Evolutionary conservation across 2,888 invertebrate genomes (phyloP), one percentile per base, ranked within the genome.

Genomic region (Tipula unca): DNA sequence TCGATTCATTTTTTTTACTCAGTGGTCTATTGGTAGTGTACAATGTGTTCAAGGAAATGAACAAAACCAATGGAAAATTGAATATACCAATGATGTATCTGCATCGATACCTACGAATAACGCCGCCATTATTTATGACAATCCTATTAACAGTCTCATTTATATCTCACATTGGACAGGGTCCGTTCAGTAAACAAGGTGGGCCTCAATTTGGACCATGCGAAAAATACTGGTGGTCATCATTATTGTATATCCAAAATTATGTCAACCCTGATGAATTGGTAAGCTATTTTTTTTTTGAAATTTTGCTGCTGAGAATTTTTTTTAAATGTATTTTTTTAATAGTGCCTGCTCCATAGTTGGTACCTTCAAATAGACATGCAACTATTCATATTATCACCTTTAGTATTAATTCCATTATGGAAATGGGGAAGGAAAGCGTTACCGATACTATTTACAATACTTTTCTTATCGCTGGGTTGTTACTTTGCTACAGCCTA

Each of bases 311-410:
- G 32, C 5, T 32, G 0, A 32, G 6, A 32, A 1, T 0, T 1
- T 32, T 1, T 6, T 32, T 32, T 32, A 32, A 39, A 2, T 10
- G 39, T 42, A 8, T 20, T 35, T 17, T 84, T 29, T 29, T 85
- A 84, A 84, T 29, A 91, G 91, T 93, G 93, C 88, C 88, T 93
- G 36, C 90, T 90, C 32, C 93, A 93, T 87, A 91, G 92, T 0
- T 93, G 93, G 93, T 93, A 93, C 87, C 88, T 93, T 82, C 91
- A 93, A 3, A 92, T 93, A 14, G 93, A 93, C 87, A 93, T 92
- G 87, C 93, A 93, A 88, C 88, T 93, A 54, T 93, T 92, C 88
- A 89, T 92, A 87, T 86, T 93, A 14, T 92, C 93, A 0, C 93
- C 93, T 1, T 87, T 93, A 1, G 89, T 93, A 86, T 89, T 93